Evolutionary conservation across 2,113 vertebrate species (phyloP).

Genomic region (Procavia capensis): DNA sequence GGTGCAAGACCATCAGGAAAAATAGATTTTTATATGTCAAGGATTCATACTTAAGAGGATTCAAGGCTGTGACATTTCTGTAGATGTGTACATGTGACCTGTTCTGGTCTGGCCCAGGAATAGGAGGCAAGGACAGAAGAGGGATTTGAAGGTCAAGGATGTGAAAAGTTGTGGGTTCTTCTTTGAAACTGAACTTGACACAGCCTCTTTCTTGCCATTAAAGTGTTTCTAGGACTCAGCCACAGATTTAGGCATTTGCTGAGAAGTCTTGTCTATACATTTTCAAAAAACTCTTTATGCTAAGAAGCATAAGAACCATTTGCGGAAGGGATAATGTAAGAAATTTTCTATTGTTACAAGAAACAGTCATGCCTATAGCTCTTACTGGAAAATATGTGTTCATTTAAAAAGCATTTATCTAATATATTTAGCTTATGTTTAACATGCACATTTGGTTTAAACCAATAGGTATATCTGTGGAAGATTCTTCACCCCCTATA

Average conservation of each 20-base stretch:
- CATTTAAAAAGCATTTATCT: neutral
- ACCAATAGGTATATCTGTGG: neutral
- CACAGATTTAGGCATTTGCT: neutral
- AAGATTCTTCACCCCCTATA: neutral
- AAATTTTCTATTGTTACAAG: slow-evolving; percentile 17
- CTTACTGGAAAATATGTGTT: neutral
- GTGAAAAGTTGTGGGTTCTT: neutral
- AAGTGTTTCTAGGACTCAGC: neutral
- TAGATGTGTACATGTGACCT: neutral
- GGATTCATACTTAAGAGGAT: neutral
- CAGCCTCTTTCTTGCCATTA: neutral
- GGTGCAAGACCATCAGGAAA: neutral
- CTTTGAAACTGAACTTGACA: neutral
- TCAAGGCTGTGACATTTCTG: neutral
- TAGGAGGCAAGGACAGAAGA: neutral
- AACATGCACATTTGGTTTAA: neutral
- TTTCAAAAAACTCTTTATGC: neutral
- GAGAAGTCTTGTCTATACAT: neutral
- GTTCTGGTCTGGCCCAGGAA: neutral
- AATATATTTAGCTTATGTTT: neutral
- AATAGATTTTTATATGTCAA: neutral
- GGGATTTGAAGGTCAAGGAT: neutral
- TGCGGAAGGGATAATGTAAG: neutral
- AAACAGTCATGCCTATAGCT: neutral
- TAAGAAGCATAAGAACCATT: neutral